Evolutionary conservation across 2,797 vertebrate species (phyloP).

Genomic region (Intellagama lesueurii): DNA sequence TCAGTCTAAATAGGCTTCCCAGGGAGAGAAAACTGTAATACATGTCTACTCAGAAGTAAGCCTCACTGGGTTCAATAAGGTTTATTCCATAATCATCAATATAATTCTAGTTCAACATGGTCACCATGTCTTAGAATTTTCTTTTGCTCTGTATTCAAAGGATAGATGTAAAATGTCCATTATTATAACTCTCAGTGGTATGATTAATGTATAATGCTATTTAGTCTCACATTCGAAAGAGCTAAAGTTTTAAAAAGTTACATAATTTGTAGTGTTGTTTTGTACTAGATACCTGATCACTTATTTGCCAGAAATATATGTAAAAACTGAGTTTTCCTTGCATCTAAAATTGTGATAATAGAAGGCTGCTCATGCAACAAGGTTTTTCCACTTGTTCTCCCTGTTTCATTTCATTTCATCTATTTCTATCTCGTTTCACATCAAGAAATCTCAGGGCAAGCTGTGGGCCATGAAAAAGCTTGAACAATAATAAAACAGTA

Average conservation of each 20-base stretch:
- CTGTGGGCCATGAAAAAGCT: no score
- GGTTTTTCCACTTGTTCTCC: no score
- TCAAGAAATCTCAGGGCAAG: no score
- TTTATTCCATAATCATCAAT: background rate
- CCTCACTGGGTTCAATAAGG: background rate
- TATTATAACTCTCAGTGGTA: background rate
- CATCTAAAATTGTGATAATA: background rate
- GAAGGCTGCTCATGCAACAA: background rate
- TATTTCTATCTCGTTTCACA: no score
- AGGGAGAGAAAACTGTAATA: no score
- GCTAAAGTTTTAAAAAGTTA: conserved; percentile 34
- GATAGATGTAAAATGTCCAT: background rate
- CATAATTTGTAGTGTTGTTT: conserved; percentile 20
- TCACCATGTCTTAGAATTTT: background rate
- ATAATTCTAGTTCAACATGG: background rate
- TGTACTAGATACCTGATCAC: background rate
- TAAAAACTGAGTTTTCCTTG: background rate
- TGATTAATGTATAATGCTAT: background rate
- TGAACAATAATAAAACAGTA: no score
- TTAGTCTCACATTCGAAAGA: background rate
- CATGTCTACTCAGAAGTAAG: background rate
- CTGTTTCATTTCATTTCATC: background rate
- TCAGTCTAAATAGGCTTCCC: no score
- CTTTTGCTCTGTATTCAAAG: background rate
- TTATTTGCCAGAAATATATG: no score